Evolutionary conservation across 2,113 vertebrate species (phyloP), one percentile per base, ranked within the genome.

Genomic region (Aix galericulata): DNA sequence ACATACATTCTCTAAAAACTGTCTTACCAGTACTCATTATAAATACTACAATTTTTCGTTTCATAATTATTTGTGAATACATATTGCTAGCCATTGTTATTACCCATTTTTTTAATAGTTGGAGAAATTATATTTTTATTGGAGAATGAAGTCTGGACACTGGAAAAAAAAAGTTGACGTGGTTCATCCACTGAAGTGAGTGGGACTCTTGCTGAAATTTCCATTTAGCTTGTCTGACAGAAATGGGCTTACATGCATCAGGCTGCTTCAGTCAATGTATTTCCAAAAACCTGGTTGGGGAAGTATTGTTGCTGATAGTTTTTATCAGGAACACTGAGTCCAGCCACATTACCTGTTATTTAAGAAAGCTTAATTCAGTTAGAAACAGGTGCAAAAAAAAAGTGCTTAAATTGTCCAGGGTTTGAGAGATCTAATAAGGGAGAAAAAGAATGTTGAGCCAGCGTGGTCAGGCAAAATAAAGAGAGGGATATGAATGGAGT

Each of bases 81-180:
- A 27, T 87, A 63, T 77, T 74, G 29, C 46, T 93, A 76, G 48
- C 23, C 86, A 91, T 92, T 91, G 32, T 89, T 90, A 67, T 58
- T 84, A 68, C 66, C 42, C 64, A 90, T 48, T 46, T 38, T 82
- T 88, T 78, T 59, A 89, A 55, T 80, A 73, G 44, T 53, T 83
- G 86, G 31, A 40, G 63, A 59, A 82, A 44, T 13, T 0, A 3
- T 74, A 36, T 67, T 89, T 93, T 83, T 89, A 82, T 53, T 82
- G 89, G 48, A 92, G 86, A 82, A 69, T 50, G 0, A 79, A 8
- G 1, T 93, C 82, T 92, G 58, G 29, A 18, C 83, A 36, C 34
- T 87, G 29, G 63, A 75, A 48, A 46, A 82, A 16, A 93, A 80
- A 83, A 78, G 79, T 53, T 91, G 34, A 67, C 44, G 56, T 29